Evolutionary conservation across 1,140 invertebrate species (phyloP).

Genomic region (Ooceraea biroi): DNA sequence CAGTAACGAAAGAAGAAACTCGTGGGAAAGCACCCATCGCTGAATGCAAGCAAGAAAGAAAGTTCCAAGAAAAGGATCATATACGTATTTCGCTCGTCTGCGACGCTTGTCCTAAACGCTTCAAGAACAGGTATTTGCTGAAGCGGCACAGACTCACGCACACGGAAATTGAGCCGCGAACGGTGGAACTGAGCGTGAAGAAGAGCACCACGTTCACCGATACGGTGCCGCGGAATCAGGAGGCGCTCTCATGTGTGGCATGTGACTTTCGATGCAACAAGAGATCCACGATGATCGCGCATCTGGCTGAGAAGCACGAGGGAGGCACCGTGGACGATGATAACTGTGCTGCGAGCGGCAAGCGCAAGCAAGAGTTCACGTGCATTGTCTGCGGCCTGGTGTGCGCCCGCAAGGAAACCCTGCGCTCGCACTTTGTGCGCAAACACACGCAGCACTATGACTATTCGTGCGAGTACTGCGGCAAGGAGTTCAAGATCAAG

Average conservation of each 20-base stretch:
- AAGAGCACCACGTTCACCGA: not conserved
- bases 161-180: not conserved
- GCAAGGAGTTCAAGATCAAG: constrained; percentile 86
- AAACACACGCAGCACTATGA: constrained; percentile 83
- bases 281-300: constrained; percentile 62
- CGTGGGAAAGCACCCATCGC: not conserved
- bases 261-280: constrained; percentile 68
- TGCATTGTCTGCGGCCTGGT: constrained; percentile 58
- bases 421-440: constrained; percentile 71
- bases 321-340: not conserved
- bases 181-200: not conserved
- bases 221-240: constrained; percentile 35
- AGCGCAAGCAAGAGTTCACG: constrained; percentile 32
- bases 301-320: constrained; percentile 56
- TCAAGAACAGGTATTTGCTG: constrained; percentile 55
- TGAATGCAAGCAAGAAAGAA: not conserved
- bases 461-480: constrained; percentile 86
- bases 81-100: not conserved
- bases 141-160: constrained; percentile 75
- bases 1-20: not conserved
- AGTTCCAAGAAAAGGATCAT: not conserved
- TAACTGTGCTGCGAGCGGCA: not conserved
- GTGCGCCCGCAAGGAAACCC: constrained; percentile 57
- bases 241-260: constrained; percentile 39
- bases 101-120: constrained; percentile 37